Base-by-base conservation (phyloP, 2,888 invertebrate genomes). In the Amaurobius ferox region DNA sequence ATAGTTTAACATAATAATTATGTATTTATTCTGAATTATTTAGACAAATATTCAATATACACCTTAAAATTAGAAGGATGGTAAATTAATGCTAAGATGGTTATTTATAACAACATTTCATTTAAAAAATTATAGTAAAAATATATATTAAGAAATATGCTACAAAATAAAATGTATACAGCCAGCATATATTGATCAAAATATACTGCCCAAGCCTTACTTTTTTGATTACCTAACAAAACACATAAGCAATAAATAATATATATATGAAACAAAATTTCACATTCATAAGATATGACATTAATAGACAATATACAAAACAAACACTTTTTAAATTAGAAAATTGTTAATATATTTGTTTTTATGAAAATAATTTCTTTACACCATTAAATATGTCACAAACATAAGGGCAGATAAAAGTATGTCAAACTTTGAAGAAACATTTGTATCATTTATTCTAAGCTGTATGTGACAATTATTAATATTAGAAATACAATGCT, bases 311-410 rank as follows among this genome's bases (percentile, higher is more conserved):
- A 68, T 74, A 70, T 80, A 80, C 61, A 80, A 74, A 79, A 79
- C 72, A 80, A 74, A 70, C 35, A 74, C 35, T 80, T 55, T 55
- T 55, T 62, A 74, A 80, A 68, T 74, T 74, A 74, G 39, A 80
- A 80, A 74, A 74, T 16, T 61, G 66, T 80, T 80, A 55, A 73
- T 80, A n/a, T n/a, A 44, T 74, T 80, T 19, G 35, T 61, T 26
- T 68, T 71, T 80, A 80, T 35, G 80, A 80, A 80, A 80, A 80
- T 80, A 80, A 80, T 80, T 73, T 80, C 80, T 80, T 74, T 80
- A 80, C 80, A 80, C 19, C 44, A 55, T 74, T 68, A 62, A 68
- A 80, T 55, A 74, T 80, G 72, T 68, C 44, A 79, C 79, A 79
- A 79, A 79, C 61, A 79, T 35, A 68, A 80, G 19, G 62, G 39